Percentiles rank a stretch among this genome's conserved stretches.
phyloP scores from a whole-genome alignment of 2,797 vertebrate genomes.

The Hydrolagus colliei region DNA sequence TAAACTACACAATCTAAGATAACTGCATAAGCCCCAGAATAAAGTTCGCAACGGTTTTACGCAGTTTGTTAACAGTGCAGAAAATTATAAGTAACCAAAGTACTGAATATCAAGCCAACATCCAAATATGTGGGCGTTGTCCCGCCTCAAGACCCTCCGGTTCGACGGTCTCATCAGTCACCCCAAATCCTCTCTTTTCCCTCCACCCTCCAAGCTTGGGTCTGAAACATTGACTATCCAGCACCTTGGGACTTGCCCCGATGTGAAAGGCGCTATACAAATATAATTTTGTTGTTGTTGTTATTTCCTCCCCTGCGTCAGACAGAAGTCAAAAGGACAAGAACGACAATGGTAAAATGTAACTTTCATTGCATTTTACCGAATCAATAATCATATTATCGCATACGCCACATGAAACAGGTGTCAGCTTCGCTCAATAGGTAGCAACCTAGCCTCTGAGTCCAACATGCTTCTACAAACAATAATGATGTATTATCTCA shows the following conservation, averaged over 20 bases:
- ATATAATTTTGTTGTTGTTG: too few relatives aligned
- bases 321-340: background rate
- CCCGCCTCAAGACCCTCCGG: too few relatives aligned
- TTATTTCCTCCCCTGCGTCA: background rate
- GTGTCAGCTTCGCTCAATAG: too few relatives aligned
- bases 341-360: background rate
- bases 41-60: background rate
- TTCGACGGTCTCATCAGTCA: too few relatives aligned
- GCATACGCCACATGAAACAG: background rate
- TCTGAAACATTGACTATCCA: too few relatives aligned
- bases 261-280: too few relatives aligned
- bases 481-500: too few relatives aligned
- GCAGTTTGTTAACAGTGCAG: background rate
- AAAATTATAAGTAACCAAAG: background rate
- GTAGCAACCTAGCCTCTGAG: too few relatives aligned
- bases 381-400: background rate
- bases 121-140: background rate
- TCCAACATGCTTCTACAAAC: too few relatives aligned
- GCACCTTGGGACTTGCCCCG: too few relatives aligned
- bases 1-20: background rate
- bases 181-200: too few relatives aligned
- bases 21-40: background rate
- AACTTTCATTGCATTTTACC: background rate
- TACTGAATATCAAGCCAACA: background rate
- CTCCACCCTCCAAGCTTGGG: too few relatives aligned